A percentile compares a stretch with the other conserved stretches of the same genome.
Conservation (phyloP, 2,797 vertebrate genomes). For the Danio tinwini region DNA sequence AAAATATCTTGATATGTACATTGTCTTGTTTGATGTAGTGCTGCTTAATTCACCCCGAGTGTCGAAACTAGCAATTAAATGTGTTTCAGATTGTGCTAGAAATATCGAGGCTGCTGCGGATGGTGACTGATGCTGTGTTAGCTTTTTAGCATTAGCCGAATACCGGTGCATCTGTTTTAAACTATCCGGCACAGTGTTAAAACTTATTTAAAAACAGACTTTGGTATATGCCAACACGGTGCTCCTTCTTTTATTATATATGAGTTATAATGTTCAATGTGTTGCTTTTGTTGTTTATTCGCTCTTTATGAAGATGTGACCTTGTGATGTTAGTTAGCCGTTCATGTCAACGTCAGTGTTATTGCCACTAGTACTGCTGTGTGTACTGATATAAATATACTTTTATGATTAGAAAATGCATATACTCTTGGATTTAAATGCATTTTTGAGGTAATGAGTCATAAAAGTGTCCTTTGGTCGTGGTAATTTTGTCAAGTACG, state of each 20-base stretch:
- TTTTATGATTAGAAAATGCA: not conserved
- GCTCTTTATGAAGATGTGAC: not conserved
- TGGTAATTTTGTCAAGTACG: too few species aligned
- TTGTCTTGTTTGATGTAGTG: not conserved
- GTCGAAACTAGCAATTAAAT: not conserved
- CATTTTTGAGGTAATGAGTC: too few species aligned
- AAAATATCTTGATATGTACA: not conserved
- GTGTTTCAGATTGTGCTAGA: not conserved
- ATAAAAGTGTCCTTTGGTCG: too few species aligned
- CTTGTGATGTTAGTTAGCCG: conserved; percentile 14
- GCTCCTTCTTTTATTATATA: not conserved
- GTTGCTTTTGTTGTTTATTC: not conserved
- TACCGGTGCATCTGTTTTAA: not conserved
- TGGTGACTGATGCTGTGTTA: not conserved
- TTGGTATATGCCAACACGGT: too few species aligned
- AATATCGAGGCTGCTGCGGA: not conserved
- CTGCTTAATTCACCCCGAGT: not conserved
- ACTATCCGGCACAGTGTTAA: not conserved
- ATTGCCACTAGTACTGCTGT: not conserved
- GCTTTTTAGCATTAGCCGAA: conserved; percentile 8
- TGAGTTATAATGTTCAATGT: not conserved
- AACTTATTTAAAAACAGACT: too few species aligned
- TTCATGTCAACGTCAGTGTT: not conserved
- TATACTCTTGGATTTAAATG: not conserved
- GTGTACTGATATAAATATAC: not conserved